Base-by-base conservation (phyloP, 2,888 invertebrate genomes). In the Andricus quercusramuli region DNA sequence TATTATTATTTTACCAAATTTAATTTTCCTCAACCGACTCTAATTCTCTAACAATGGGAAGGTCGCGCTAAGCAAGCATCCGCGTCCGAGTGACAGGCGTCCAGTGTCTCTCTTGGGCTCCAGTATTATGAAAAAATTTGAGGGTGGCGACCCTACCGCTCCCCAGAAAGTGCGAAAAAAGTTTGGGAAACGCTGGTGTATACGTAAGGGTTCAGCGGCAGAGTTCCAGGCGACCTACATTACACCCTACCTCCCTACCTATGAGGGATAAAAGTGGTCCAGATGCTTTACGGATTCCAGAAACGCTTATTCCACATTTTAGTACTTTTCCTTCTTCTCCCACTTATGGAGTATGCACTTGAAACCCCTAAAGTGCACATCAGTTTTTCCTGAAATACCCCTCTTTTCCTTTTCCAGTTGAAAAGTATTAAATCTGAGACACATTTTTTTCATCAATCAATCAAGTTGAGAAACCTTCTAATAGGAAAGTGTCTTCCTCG, bases 301-400 rank as follows among this genome's bases (percentile, higher is more conserved):
- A 74, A 74, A 56, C 32, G 56, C 56, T 74, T 74, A 74, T 74
- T 74, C 32, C 56, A 32, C 56, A 37, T 51, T 56, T 56, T 56
- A 56, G 56, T 32, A 74, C 32, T 74, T 74, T 70, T 70, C n/a
- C 29, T 51, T 29, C 51, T 74, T 25, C 20, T 9, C 11, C 11
- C 1, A 13, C n/a, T 56, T 56, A 56, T 74, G 32, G n/a, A 74
- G 56, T 29, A 22, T 29, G 44, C 13, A 74, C 56, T 74, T 56
- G 74, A 56, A 29, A 47, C 6, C n/a, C 70, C 29, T 47, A 8
- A 70, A 56, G 20, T 47, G 25, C 20, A 47, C 29, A 70, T 70
- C 20, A n/a, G 51, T 51, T 20, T 70, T 51, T 47, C 17, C 22
- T n/a, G 51, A n/a, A 70, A 70, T 29, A 22, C 70, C 15, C 3